phyloP scores from a whole-genome alignment of 2,888 invertebrate genomes.

The Melanostoma scalare region DNA sequence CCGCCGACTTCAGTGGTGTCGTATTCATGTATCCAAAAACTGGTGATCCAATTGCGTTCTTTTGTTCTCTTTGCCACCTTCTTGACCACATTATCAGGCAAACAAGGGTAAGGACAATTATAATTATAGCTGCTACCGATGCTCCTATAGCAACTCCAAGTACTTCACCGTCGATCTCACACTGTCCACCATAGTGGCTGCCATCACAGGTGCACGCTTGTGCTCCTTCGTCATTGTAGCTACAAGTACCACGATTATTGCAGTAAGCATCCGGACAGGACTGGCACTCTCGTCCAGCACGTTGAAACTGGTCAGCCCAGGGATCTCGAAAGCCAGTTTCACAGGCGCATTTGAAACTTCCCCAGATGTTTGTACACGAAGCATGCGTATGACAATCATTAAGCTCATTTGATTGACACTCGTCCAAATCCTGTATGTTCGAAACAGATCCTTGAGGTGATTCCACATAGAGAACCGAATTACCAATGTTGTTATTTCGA shows the following conservation, averaged over 20 bases:
- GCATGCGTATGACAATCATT: constrained; percentile 93
- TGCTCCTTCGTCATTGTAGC: constrained; percentile 86
- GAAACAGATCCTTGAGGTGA: constrained; percentile 91
- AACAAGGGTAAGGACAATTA: constrained; percentile 92
- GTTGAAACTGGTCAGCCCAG: constrained; percentile 86
- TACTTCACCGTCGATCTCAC: constrained; percentile 96
- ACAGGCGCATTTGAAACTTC: constrained; percentile 88
- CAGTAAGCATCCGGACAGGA: constrained; percentile 91
- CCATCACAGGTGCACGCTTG: constrained; percentile 87
- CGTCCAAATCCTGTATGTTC: constrained; percentile 91
- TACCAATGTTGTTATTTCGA: constrained; percentile 93
- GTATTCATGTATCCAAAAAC: constrained; percentile 94
- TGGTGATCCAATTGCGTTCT: constrained; percentile 89
- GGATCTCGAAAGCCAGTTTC: constrained; percentile 90
- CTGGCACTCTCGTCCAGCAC: constrained; percentile 89
- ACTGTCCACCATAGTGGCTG: constrained; percentile 91
- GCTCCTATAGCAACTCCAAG: constrained; percentile 95
- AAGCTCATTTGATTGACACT: constrained; percentile 90
- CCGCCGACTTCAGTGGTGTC: constrained; percentile 87
- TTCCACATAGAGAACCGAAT: constrained; percentile 92
- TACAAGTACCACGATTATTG: constrained; percentile 92
- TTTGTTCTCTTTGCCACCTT: constrained; percentile 94
- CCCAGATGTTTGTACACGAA: constrained; percentile 91
- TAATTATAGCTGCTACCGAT: constrained; percentile 93
- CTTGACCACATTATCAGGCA: constrained; percentile 96